phyloP scores from a whole-genome alignment of 2,113 vertebrate species.

The Charadrius vociferus region DNA sequence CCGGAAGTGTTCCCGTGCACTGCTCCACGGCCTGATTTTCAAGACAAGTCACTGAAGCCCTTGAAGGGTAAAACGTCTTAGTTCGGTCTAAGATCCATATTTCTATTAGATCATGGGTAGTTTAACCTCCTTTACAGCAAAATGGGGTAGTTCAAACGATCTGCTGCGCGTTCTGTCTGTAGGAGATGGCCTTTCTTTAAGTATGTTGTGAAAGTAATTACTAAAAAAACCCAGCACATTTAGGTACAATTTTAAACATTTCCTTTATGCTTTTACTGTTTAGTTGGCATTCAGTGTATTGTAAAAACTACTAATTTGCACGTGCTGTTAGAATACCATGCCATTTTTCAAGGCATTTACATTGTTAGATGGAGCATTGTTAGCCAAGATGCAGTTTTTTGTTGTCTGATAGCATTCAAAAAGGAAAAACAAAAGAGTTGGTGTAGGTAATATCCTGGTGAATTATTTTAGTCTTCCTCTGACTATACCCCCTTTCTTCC shows the following conservation, averaged over 20 bases:
- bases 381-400: neutral
- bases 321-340: neutral
- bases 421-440: neutral
- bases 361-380: neutral
- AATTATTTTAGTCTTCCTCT: conserved; percentile 22
- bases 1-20: neutral
- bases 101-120: neutral
- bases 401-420: neutral
- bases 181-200: neutral
- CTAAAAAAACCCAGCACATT: neutral
- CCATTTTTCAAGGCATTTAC: neutral
- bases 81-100: neutral
- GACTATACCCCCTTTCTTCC: neutral
- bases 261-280: neutral
- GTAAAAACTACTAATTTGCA: neutral
- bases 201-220: neutral
- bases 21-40: neutral
- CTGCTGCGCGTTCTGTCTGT: neutral
- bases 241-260: neutral
- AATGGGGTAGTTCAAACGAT: neutral
- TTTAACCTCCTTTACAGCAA: neutral
- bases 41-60: neutral
- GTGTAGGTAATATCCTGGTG: neutral
- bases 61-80: neutral
- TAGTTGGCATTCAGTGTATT: neutral